Base-by-base conservation (phyloP, 2,113 vertebrate species). In the Emydura subglobosa region DNA sequence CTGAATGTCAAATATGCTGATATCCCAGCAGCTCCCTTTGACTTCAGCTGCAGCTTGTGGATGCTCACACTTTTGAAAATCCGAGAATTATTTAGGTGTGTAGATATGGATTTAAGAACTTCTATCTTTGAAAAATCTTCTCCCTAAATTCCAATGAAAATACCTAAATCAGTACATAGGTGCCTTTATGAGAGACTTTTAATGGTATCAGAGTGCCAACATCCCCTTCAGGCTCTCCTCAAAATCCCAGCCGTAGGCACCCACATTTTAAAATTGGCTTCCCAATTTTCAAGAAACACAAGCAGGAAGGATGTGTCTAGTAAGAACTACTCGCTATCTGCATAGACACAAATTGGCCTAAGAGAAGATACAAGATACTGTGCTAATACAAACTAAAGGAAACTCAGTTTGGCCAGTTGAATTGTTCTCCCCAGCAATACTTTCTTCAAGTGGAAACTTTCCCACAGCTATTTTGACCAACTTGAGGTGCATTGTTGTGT, bases 391-490 rank as follows among this genome's bases (percentile, higher is more conserved):
- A 74, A 83, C 42, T 19, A 39, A 93, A 61, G 29, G 88, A 91
- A 92, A 29, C 25, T 83, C 84, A 19, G 27, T 81, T 54, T 79
- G 82, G 54, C 76, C 3, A 0, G 19, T 4, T 61, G 82, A 87
- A 83, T 82, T 92, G 54, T 83, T 89, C 65, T 92, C 50, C 79
- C 65, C 24, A 50, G 53, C 53, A 96, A 16, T 13, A 83, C 51
- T 85, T 79, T n/a, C 87, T 76, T 87, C 94, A 88, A 89, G 68
- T 1, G 86, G 50, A 97, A 96, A 85, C 51, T 95, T 93, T 85
- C 83, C 72, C 82, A 88, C 94, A 97, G 97, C 94, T 97, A 95
- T 91, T 97, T 92, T 96, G 91, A 96, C 88, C 88, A 96, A 83
- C 84, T 88, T 96, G 89, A 44, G 84, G 51, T 72, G 9, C 78